phyloP scores from a whole-genome alignment of 2,113 vertebrate species.

The Otolemur garnettii region DNA sequence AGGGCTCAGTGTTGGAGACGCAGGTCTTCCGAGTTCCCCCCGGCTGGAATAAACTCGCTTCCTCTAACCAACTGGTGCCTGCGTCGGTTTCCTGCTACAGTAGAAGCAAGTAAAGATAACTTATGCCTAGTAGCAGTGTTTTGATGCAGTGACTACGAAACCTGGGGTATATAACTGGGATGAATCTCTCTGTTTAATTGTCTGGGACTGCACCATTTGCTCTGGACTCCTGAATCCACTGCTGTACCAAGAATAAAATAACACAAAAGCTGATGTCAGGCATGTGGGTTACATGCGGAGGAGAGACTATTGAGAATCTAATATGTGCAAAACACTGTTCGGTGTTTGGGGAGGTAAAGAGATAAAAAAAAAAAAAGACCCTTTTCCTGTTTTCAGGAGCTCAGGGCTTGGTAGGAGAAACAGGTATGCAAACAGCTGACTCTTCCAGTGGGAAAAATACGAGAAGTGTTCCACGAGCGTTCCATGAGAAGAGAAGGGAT shows the following conservation, averaged over 20 bases:
- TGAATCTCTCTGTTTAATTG: slow-evolving; percentile 11
- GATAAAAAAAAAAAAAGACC: slow-evolving; percentile 20
- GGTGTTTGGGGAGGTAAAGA: neutral
- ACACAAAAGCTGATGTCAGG: neutral
- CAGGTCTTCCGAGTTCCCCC: no score
- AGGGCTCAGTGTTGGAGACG: no score
- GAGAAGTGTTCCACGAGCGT: neutral
- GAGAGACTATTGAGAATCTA: slow-evolving; percentile 1
- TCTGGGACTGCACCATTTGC: neutral
- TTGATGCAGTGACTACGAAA: slow-evolving; percentile 6
- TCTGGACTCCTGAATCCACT: neutral
- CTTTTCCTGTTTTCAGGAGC: neutral
- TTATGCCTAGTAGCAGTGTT: neutral
- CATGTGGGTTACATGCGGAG: neutral
- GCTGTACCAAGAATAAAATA: neutral
- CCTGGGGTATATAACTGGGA: neutral
- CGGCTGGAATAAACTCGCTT: no score
- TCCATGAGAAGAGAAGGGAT: slow-evolving; percentile 29
- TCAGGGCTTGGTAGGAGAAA: slow-evolving; percentile 38
- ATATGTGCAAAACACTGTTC: neutral
- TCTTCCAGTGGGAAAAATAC: slow-evolving; percentile 40
- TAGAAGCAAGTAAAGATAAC: slow-evolving; percentile 9
- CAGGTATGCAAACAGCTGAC: slow-evolving; percentile 35
- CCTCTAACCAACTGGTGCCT: no score
- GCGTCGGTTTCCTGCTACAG: no score